These are phyloP conservation scores for Ophthalmolycus amberensis DNA, from an alignment of 2,113 vertebrate species.

Conservation along the genomic window DNA sequence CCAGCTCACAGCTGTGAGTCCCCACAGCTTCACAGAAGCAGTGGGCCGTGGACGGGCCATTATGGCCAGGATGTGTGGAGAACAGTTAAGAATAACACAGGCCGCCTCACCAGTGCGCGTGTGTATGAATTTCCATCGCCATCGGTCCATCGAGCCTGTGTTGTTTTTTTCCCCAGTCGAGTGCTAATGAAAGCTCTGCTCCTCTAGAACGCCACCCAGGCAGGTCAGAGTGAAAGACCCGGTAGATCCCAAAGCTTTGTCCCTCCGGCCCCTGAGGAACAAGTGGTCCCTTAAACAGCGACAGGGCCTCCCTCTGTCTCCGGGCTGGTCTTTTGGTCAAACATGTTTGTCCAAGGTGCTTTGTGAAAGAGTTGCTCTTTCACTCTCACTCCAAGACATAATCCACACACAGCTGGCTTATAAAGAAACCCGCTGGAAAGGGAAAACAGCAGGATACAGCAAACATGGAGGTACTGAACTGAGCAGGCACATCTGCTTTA, in stretches of 20 bases:
- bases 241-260: conserved; percentile 59
- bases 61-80: conserved; percentile 63
- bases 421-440: conserved; percentile 43
- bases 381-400: conserved; percentile 34
- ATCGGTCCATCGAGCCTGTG: conserved; percentile 28
- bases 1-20: conserved; percentile 54
- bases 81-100: conserved; percentile 57
- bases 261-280: conserved; percentile 46
- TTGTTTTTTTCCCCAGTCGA: conserved; percentile 50
- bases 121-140: conserved; percentile 30
- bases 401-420: conserved; percentile 42
- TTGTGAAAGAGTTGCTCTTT: conserved; percentile 58
- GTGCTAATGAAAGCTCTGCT: conserved; percentile 65
- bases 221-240: conserved; percentile 59
- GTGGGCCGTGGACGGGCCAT: conserved; percentile 59
- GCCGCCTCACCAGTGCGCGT: conserved; percentile 23
- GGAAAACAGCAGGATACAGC: conserved; percentile 53
- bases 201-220: conserved; percentile 40
- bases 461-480: conserved; percentile 40
- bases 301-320: conserved; percentile 34
- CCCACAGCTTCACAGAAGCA: conserved; percentile 54
- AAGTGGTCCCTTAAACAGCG: conserved; percentile 57
- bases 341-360: conserved; percentile 61
- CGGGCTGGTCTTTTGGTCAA: conserved; percentile 48
- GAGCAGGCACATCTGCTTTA: conserved; percentile 15